These are phyloP conservation scores for Heliangelus exortis DNA, from an alignment of 2,797 vertebrate genomes.

Conservation along the genomic window DNA sequence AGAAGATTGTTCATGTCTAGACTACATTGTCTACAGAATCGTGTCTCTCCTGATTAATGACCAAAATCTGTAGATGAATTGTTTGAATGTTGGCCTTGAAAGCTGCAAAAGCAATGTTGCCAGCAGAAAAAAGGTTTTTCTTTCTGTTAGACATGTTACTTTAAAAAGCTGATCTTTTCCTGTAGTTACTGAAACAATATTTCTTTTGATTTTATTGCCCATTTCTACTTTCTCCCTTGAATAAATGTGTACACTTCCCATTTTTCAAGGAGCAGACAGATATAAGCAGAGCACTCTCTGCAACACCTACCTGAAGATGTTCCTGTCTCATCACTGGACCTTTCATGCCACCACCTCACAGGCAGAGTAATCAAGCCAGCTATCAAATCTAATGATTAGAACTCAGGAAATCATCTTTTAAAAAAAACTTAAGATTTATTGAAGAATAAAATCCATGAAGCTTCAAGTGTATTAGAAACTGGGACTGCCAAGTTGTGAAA, in stretches of 20 bases:
- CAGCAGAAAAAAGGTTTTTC: background rate
- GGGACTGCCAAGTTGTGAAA: background rate
- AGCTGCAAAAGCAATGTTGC: background rate
- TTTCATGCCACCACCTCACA: background rate
- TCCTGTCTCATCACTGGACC: background rate
- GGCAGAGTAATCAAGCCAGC: conserved; percentile 30
- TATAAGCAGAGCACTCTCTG: background rate
- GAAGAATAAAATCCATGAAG: conserved; percentile 41
- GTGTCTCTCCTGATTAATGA: conserved; percentile 44
- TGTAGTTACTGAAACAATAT: conserved; percentile 53
- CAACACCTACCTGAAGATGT: background rate
- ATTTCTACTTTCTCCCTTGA: conserved; percentile 38
- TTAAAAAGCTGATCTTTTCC: conserved; percentile 38
- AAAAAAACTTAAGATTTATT: conserved; percentile 26
- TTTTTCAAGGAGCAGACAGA: conserved; percentile 42
- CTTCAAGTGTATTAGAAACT: background rate
- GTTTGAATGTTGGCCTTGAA: conserved; percentile 59
- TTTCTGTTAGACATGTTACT: background rate
- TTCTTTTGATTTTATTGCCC: conserved; percentile 66
- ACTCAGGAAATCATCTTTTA: conserved; percentile 5
- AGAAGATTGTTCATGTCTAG: conserved; percentile 23
- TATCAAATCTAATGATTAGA: conserved; percentile 44
- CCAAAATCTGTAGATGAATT: background rate
- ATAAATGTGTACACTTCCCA: conserved; percentile 42
- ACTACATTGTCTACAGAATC: background rate